Conservation (phyloP, 2,113 vertebrate species). For the Notiomystis cincta region DNA sequence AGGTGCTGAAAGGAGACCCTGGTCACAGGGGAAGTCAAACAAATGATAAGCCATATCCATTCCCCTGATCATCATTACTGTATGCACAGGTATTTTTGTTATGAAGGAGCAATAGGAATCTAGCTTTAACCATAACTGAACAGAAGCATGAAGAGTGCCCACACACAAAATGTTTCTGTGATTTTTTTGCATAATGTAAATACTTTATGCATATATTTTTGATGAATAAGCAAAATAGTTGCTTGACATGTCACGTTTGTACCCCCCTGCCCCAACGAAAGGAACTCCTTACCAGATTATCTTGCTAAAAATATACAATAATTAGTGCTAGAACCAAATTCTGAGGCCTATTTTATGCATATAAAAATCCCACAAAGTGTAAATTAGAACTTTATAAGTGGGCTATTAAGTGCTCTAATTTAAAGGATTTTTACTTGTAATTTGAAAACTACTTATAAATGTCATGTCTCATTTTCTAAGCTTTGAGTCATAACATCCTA, state of each 20-base stretch:
- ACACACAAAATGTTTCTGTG: not conserved
- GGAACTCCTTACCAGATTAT: not conserved
- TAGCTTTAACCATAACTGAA: not conserved
- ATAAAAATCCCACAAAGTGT: not conserved
- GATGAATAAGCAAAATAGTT: not conserved
- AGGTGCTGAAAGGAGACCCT: not conserved
- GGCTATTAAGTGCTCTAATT: not conserved
- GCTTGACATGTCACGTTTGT: not conserved
- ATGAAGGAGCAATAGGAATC: not conserved
- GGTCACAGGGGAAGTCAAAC: not conserved
- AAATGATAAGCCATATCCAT: not conserved
- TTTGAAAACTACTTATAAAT: not conserved
- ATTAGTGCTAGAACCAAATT: not conserved
- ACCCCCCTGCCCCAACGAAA: accelerated
- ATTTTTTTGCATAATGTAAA: not conserved
- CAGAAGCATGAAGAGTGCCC: not conserved
- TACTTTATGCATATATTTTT: not conserved
- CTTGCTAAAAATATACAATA: not conserved
- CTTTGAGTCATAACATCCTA: not conserved
- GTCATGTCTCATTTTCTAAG: not conserved
- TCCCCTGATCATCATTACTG: not conserved
- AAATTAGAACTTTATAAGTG: not conserved
- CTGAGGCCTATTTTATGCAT: not conserved
- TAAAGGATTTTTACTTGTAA: not conserved
- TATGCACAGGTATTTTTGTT: not conserved